A percentile compares a stretch with the other conserved stretches of the same genome.
These are phyloP conservation scores for Lycocorax pyrrhopterus DNA, from an alignment of 2,113 vertebrate species.

Conservation along the genomic window DNA sequence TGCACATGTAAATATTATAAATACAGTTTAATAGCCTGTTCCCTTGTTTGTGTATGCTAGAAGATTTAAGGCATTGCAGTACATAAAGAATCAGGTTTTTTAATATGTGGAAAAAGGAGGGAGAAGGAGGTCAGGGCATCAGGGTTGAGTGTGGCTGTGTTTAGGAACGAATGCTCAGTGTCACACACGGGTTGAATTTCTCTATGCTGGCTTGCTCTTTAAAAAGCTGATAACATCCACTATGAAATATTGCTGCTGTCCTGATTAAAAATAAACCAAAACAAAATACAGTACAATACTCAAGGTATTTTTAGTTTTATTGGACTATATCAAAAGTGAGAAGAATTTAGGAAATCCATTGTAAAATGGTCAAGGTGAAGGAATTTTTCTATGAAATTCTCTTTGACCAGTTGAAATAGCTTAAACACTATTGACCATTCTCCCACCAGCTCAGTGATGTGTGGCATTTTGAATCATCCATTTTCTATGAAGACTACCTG, in stretches of 20 bases:
- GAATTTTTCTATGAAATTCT: neutral
- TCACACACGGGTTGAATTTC: neutral
- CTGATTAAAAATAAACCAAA: neutral
- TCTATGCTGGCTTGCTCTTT: neutral
- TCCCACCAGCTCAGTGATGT: conserved; percentile 39
- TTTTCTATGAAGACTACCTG: conserved; percentile 34
- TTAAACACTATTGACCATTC: conserved; percentile 55
- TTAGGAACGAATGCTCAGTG: neutral
- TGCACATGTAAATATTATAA: neutral
- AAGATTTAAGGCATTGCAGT: neutral
- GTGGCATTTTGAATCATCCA: conserved; percentile 49
- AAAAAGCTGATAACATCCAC: neutral
- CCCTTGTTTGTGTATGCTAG: neutral
- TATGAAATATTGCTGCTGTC: neutral
- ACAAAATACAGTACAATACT: neutral
- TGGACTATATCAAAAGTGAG: neutral
- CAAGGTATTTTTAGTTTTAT: neutral
- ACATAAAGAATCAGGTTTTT: neutral
- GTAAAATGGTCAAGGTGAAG: neutral
- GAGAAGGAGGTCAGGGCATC: neutral
- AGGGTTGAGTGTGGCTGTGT: neutral
- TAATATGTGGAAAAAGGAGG: neutral
- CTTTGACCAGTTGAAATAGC: conserved; percentile 32
- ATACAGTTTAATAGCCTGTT: neutral
- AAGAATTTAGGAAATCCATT: neutral